These are phyloP conservation scores for Encarsia formosa DNA, from an alignment of 2,888 invertebrate genomes.

Conservation along the genomic window DNA sequence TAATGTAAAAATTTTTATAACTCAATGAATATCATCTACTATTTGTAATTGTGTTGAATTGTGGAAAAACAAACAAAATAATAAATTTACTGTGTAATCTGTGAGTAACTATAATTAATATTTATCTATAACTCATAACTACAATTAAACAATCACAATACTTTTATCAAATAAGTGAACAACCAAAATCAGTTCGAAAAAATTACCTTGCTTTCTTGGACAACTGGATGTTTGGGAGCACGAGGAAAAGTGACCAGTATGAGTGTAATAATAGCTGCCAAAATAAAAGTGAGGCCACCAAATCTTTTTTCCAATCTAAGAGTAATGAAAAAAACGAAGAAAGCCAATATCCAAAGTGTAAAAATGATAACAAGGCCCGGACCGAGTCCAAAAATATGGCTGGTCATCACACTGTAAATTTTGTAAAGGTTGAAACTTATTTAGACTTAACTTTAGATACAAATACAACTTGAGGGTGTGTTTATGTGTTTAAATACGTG, in stretches of 20 bases:
- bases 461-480: background rate
- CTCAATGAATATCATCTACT: too few relatives aligned
- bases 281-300: conserved; percentile 59
- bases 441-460: background rate
- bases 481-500: background rate
- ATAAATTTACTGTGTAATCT: too few relatives aligned
- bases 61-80: too few relatives aligned
- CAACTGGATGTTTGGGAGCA: conserved; percentile 48
- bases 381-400: conserved; percentile 56
- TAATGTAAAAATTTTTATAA: too few relatives aligned
- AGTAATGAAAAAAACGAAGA: conserved; percentile 63
- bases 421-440: background rate
- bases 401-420: conserved; percentile 45
- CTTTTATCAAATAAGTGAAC: too few relatives aligned
- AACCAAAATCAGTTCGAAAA: too few relatives aligned
- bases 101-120: too few relatives aligned
- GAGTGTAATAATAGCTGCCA: conserved; percentile 58
- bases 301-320: conserved; percentile 63
- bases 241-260: conserved; percentile 61
- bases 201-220: conserved; percentile 54
- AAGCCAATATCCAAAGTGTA: conserved; percentile 61
- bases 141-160: too few relatives aligned
- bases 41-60: too few relatives aligned
- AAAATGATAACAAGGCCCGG: conserved; percentile 65
- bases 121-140: too few relatives aligned